Percentiles rank a stretch among this genome's conserved stretches.
phyloP scores from a whole-genome alignment of 2,113 vertebrate species.

The Upupa epops region DNA sequence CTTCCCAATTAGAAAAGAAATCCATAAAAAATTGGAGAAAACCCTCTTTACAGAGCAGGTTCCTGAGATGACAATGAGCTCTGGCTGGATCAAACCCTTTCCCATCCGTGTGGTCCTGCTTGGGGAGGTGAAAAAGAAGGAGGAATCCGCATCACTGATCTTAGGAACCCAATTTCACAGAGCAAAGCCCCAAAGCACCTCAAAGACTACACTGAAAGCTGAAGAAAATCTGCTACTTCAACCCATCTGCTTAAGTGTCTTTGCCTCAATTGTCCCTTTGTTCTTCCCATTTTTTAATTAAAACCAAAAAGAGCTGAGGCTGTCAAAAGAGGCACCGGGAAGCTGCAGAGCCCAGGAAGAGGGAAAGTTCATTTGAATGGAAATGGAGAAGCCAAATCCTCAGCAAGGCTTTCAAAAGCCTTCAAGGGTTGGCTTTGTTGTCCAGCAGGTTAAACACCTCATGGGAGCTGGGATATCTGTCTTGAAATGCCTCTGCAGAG shows the following conservation, averaged over 20 bases:
- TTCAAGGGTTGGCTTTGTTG: conserved; percentile 2
- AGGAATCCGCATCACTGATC: neutral
- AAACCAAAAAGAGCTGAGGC: neutral
- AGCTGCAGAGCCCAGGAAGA: neutral
- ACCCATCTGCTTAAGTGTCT: neutral
- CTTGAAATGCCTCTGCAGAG: conserved; percentile 10
- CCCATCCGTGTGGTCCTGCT: neutral
- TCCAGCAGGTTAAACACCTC: conserved; percentile 19
- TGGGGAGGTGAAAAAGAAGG: neutral
- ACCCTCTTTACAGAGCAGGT: neutral
- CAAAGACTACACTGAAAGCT: neutral
- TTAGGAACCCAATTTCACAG: neutral
- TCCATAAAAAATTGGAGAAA: neutral
- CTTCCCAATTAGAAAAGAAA: neutral
- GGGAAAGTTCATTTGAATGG: conserved; percentile 34
- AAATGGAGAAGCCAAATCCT: conserved; percentile 54
- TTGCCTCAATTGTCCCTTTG: neutral
- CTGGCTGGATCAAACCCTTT: neutral
- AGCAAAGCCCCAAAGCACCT: neutral
- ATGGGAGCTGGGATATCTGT: neutral
- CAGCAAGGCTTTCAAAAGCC: conserved; percentile 26
- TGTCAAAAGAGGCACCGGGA: neutral
- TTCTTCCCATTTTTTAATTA: conserved; percentile 53
- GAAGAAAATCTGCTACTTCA: conserved; percentile 9
- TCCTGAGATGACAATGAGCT: neutral